phyloP scores from a whole-genome alignment of 2,888 invertebrate species.

The Pachycephus smyrnensis region DNA sequence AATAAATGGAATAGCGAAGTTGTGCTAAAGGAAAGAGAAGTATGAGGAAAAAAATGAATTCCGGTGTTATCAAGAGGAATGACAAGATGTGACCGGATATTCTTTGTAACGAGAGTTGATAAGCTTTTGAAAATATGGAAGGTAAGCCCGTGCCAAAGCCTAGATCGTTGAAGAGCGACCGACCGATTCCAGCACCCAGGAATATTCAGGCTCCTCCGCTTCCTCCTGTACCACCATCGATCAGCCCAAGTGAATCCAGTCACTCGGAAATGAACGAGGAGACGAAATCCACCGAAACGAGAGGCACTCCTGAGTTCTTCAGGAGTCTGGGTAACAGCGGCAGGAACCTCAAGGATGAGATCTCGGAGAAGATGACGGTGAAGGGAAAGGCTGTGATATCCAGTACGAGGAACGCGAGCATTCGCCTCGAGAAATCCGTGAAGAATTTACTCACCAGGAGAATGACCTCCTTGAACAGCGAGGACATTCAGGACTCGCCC shows the following conservation, averaged over 20 bases:
- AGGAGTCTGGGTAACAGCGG: conserved; percentile 63
- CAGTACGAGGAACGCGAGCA: conserved; percentile 72
- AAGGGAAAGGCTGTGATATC: conserved; percentile 75
- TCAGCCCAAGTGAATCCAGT: conserved; percentile 51
- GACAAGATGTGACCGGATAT: no score
- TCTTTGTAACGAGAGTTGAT: no score
- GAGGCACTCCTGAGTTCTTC: conserved; percentile 50
- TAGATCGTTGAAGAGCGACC: conserved; percentile 46
- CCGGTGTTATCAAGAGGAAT: no score
- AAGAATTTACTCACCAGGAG: conserved; percentile 60
- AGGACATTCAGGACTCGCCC: conserved; percentile 29
- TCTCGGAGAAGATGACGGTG: conserved; percentile 67
- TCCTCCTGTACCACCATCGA: conserved; percentile 27
- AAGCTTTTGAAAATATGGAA: conserved; percentile 43
- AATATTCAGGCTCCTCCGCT: conserved; percentile 32
- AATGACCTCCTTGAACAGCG: conserved; percentile 43
- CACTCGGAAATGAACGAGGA: conserved; percentile 55
- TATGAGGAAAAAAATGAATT: neutral
- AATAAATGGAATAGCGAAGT: no score
- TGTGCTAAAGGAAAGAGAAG: neutral
- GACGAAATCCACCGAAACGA: conserved; percentile 30
- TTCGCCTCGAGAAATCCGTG: conserved; percentile 65
- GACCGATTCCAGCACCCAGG: conserved; percentile 56
- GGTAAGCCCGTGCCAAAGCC: conserved; percentile 61
- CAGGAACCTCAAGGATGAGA: conserved; percentile 69